Base-by-base conservation (phyloP, 2,888 invertebrate species). In the Ochropleura plecta region DNA sequence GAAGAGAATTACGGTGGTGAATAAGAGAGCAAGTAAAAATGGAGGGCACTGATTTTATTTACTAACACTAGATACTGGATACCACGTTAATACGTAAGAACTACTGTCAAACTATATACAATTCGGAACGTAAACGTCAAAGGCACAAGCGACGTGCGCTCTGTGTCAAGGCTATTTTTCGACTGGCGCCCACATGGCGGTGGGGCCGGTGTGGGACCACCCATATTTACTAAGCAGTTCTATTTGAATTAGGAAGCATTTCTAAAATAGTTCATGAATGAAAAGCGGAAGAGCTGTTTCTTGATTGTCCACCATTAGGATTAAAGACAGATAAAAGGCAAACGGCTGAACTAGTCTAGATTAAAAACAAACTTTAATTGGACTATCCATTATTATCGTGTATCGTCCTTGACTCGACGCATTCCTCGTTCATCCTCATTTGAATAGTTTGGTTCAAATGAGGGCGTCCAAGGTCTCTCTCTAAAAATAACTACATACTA, bases 161-260 rank as follows among this genome's bases (percentile, higher is more conserved):
- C 12, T n/a, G 5, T 9, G 12, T 53, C 76, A 53, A 69, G 20
- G 30, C 7, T 30, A 44, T 30, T 42, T 42, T 53, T 1, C 12
- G 51, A 76, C 76, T 76, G 44, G 20, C 75, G 62, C 40, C 62
- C 9, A n/a, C 46, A 14, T 30, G 44, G 30, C 49, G 77, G 14
- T 7, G 20, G 44, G 65, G 40, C 20, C 30, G 9, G 14, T 20
- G 57, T 18, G 57, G 20, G 20, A 12, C 30, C 12, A 30, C 57
- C 44, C 57, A 64, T 46, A 42, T 30, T 62, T 18, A 55, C 53
- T 18, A 75, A 9, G 14, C 72, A 10, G 40, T 49, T 75, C 75
- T 48, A 74, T 64, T 74, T 76, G 42, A 12, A 63, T 57, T 55
- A 46, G 48, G n/a, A 40, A 12, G 20, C 42, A 55, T 48, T 49